Percentiles rank a stretch among this genome's conserved stretches.
Evolutionary conservation across 2,797 vertebrate genomes (phyloP).

Genomic region (Morus bassanus): DNA sequence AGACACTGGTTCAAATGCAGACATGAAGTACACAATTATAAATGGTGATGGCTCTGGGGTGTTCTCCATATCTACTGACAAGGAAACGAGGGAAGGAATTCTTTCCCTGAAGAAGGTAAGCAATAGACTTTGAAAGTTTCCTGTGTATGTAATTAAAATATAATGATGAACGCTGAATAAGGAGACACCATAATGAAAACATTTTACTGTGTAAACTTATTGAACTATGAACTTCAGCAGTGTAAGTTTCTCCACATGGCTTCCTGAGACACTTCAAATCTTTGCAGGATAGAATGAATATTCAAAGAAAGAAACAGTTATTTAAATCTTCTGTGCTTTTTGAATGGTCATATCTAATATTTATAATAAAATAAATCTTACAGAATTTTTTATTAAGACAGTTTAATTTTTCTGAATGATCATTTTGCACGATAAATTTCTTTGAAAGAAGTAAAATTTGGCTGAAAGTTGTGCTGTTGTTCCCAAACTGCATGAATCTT

Average conservation of each 20-base stretch:
- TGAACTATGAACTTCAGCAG: neutral
- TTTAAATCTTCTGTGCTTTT: neutral
- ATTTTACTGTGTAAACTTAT: neutral
- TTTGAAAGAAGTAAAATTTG: neutral
- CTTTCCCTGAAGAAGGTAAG: conserved; percentile 92
- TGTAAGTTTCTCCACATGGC: neutral
- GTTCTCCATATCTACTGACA: conserved; percentile 92
- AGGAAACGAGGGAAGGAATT: conserved; percentile 93
- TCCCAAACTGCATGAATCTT: neutral
- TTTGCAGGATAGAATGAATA: neutral
- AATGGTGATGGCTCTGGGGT: conserved; percentile 89
- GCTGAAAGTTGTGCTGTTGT: neutral
- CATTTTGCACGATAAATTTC: neutral
- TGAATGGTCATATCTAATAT: neutral
- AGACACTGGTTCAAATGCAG: conserved; percentile 91
- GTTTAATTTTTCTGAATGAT: neutral
- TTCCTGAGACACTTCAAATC: neutral
- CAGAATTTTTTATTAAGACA: neutral
- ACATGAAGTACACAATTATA: conserved; percentile 95
- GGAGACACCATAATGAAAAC: neutral
- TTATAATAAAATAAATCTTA: neutral
- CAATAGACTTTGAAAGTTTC: neutral
- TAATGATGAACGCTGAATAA: neutral
- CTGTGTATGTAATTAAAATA: neutral
- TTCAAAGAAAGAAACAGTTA: neutral